phyloP scores from a whole-genome alignment of 2,888 invertebrate species.

The Prionchulus punctatus region DNA sequence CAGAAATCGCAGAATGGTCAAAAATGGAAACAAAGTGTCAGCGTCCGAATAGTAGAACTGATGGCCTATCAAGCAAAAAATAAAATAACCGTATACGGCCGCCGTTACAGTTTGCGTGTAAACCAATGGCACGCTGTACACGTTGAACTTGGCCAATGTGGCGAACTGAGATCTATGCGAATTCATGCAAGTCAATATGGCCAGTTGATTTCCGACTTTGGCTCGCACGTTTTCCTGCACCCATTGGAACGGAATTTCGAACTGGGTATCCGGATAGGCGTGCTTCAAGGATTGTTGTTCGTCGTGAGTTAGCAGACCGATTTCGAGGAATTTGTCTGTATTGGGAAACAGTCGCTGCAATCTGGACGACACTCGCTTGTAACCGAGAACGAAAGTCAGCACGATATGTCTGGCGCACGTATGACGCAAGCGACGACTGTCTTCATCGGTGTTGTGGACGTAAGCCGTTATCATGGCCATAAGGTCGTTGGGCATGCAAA shows the following conservation, averaged over 20 bases:
- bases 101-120: background rate
- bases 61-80: background rate
- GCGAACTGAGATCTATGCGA: background rate
- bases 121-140: background rate
- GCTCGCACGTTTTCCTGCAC: background rate
- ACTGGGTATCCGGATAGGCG: no score
- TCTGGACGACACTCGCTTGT: no score
- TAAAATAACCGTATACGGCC: constrained; percentile 1
- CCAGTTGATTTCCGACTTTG: background rate
- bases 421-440: constrained; percentile 15
- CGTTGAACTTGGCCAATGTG: background rate
- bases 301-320: no score
- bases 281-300: no score
- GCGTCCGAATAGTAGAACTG: no score
- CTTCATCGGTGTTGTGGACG: constrained; percentile 12
- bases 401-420: constrained; percentile 20
- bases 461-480: background rate
- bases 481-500: background rate
- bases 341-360: no score
- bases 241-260: background rate
- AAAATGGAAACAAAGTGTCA: no score
- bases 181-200: background rate
- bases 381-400: no score
- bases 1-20: background rate
- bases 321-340: no score